Evolutionary conservation across 2,113 vertebrate genomes (phyloP).

Genomic region (Heterocephalus glaber): DNA sequence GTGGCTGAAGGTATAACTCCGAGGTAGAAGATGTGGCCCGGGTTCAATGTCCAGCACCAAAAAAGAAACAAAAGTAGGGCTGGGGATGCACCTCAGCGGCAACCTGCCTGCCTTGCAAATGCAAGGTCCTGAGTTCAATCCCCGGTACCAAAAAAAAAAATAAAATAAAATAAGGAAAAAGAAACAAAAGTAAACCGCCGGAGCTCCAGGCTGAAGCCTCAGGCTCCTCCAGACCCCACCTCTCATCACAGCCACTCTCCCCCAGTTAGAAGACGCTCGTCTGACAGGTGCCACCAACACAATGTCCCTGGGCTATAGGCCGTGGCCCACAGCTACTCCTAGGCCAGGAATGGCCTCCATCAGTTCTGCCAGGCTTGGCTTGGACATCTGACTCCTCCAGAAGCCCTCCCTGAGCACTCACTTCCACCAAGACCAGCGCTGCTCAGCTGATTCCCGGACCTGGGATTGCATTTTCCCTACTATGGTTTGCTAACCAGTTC

Average conservation of each 20-base stretch:
- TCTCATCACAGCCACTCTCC: not conserved
- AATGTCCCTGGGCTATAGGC: not conserved
- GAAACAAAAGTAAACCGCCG: no score
- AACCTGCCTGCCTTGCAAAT: no score
- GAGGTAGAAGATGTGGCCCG: not conserved
- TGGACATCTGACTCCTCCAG: not conserved
- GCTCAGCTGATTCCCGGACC: not conserved
- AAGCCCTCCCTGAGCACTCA: not conserved
- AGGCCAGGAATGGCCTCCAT: not conserved
- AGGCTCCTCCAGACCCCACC: not conserved
- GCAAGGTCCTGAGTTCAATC: no score
- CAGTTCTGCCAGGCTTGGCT: not conserved
- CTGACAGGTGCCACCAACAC: not conserved
- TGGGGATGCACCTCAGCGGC: no score
- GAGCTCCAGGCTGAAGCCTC: not conserved
- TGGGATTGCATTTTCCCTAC: not conserved
- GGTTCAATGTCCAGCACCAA: not conserved
- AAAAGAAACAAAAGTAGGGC: no score
- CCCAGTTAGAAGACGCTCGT: not conserved
- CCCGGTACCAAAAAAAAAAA: not conserved
- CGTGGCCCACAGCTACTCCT: not conserved
- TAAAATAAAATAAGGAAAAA: not conserved
- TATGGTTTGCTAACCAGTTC: not conserved
- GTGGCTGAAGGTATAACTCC: not conserved
- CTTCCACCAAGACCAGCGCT: not conserved